Percentiles rank a stretch among this genome's conserved stretches.
Evolutionary conservation across 92 coral and sea anemone genomes (phyloP).

Genomic region (Siderastrea radians): DNA sequence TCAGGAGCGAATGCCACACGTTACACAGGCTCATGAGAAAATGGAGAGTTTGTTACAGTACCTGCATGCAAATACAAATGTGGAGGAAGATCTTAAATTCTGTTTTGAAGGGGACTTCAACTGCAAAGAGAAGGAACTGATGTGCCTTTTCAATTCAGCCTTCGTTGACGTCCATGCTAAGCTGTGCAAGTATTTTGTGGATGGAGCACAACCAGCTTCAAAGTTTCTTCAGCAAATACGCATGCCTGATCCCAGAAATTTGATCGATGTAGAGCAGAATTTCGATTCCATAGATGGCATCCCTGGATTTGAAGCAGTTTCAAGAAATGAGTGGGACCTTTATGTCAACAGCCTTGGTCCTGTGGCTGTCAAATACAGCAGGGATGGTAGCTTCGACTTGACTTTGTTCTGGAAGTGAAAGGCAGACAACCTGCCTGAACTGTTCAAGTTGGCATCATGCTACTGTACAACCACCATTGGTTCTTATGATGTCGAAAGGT

Average conservation of each 20-base stretch:
- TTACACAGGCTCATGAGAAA: constrained; percentile 54
- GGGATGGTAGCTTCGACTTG: constrained; percentile 36
- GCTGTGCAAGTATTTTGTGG: constrained; percentile 64
- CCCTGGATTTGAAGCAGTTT: constrained; percentile 73
- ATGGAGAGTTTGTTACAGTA: constrained; percentile 60
- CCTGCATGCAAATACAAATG: constrained; percentile 42
- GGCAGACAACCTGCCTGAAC: constrained; percentile 37
- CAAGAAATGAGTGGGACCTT: constrained; percentile 55
- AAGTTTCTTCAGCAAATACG: constrained; percentile 58
- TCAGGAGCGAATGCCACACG: constrained; percentile 62
- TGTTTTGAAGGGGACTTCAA: constrained; percentile 61
- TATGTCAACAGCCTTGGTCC: constrained; percentile 53
- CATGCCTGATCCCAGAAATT: constrained; percentile 63
- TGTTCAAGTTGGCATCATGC: constrained; percentile 65
- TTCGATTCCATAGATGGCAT: constrained; percentile 45
- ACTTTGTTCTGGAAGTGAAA: constrained; percentile 62
- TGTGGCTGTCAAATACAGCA: constrained; percentile 41
- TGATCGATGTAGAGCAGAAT: constrained; percentile 12
- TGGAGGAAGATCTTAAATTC: constrained; percentile 49
- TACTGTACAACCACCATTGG: constrained; percentile 60
- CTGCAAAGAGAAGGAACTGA: constrained; percentile 59
- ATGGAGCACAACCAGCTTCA: constrained; percentile 77
- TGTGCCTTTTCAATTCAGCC: constrained; percentile 43
- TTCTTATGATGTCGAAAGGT: constrained; percentile 59
- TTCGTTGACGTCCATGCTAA: constrained; percentile 61